These are phyloP conservation scores for Notolabrus celidotus DNA, from an alignment of 2,797 vertebrate genomes.

Conservation along the genomic window DNA sequence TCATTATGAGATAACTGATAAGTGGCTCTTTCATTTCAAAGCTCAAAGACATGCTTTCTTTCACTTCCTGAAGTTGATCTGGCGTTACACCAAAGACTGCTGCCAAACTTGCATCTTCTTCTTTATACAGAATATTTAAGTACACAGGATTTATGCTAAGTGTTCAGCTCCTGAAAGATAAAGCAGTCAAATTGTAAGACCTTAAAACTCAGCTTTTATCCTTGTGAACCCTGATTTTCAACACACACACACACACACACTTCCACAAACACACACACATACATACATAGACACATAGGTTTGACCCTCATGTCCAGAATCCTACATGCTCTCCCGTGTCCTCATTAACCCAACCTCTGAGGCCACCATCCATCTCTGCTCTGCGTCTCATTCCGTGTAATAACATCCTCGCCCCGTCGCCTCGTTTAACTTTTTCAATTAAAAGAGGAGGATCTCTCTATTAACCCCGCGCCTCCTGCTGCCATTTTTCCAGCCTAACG, in stretches of 20 bases:
- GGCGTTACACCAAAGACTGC: too few species aligned
- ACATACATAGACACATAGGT: slow-evolving; percentile 12
- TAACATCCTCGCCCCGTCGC: slow-evolving; percentile 62
- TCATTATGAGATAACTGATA: too few species aligned
- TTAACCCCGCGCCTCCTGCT: slow-evolving; percentile 70
- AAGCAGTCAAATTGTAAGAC: not conserved
- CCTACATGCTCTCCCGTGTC: slow-evolving; percentile 55
- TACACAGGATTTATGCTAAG: too few species aligned
- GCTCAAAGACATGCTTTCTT: too few species aligned
- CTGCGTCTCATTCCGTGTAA: slow-evolving; percentile 53
- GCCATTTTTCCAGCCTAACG: slow-evolving; percentile 66
- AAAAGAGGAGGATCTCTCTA: slow-evolving; percentile 75
- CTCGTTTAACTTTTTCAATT: slow-evolving; percentile 80
- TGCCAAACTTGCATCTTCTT: too few species aligned
- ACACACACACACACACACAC: slow-evolving; percentile 13
- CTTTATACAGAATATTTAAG: too few species aligned
- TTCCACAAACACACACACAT: slow-evolving; percentile 13
- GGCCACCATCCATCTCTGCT: slow-evolving; percentile 69
- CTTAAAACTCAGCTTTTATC: slow-evolving; percentile 18
- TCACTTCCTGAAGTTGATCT: too few species aligned
- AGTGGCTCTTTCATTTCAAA: too few species aligned
- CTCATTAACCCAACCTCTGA: slow-evolving; percentile 73
- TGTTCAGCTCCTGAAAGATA: not conserved
- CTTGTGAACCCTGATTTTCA: slow-evolving; percentile 13
- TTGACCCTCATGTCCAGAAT: slow-evolving; percentile 58